These are phyloP conservation scores for Cottoperca gobio DNA, from an alignment of 2,797 vertebrate genomes.

Conservation along the genomic window DNA sequence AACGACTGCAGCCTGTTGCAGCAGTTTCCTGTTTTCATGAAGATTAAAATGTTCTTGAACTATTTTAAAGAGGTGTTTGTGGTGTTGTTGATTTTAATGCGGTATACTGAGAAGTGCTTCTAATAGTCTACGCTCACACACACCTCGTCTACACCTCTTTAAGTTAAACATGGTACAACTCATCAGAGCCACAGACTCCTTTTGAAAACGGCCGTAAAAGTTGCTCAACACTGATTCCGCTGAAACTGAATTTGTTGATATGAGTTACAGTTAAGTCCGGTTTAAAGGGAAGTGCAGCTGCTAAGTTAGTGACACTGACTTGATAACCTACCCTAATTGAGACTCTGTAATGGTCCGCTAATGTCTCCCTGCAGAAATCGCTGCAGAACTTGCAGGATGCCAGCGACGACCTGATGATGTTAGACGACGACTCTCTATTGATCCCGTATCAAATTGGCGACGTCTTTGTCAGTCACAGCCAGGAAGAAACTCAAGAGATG, in stretches of 20 bases:
- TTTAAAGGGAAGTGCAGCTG: background rate
- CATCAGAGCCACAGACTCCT: background rate
- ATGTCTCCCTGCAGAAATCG: conserved; percentile 87
- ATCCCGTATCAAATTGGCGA: conserved; percentile 97
- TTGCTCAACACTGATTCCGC: background rate
- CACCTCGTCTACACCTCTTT: background rate
- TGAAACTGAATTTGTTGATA: background rate
- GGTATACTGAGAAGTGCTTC: background rate
- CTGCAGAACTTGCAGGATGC: conserved; percentile 97
- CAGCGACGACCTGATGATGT: conserved; percentile 95
- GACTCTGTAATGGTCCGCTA: background rate
- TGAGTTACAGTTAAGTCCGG: background rate
- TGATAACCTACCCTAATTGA: background rate
- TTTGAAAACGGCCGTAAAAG: background rate
- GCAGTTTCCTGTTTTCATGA: background rate
- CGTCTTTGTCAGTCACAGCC: conserved; percentile 95
- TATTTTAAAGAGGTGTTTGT: background rate
- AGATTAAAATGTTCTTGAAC: background rate
- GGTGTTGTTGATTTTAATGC: background rate
- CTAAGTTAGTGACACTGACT: background rate
- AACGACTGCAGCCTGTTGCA: background rate
- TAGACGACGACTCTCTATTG: conserved; percentile 89
- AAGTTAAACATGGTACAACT: background rate
- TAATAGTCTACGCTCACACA: background rate
- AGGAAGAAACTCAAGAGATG: conserved; percentile 97